A percentile compares a stretch with the other conserved stretches of the same genome.
phyloP scores from a whole-genome alignment of 1,140 invertebrate genomes.

The Heliconius hermathena region DNA sequence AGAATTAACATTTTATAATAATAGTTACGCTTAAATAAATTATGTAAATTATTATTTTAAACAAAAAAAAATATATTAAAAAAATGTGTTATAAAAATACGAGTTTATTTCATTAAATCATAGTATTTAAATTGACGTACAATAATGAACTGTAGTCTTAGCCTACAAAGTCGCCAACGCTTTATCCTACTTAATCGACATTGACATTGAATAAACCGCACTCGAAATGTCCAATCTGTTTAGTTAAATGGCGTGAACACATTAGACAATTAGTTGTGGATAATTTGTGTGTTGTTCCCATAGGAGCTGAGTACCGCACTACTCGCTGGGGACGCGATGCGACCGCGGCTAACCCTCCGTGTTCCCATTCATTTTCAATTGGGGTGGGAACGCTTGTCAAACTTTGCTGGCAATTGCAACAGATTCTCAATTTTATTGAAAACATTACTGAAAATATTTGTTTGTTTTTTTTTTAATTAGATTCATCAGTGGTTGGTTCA shows the following conservation, averaged over 20 bases:
- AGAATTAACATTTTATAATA: background rate
- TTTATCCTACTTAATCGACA: background rate
- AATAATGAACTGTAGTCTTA: background rate
- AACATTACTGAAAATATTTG: background rate
- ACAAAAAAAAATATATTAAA: background rate
- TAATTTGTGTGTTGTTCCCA: constrained; percentile 80
- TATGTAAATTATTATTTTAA: constrained; percentile 7
- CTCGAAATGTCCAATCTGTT: constrained; percentile 62
- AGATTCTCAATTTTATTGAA: background rate
- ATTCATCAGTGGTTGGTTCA: too few relatives aligned
- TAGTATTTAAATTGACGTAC: background rate
- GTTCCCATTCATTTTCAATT: constrained; percentile 41
- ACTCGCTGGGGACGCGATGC: constrained; percentile 49
- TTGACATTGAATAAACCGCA: constrained; percentile 23
- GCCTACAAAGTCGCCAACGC: background rate
- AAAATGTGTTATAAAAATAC: background rate
- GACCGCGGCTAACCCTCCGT: constrained; percentile 59
- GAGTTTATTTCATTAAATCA: background rate
- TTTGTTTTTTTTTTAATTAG: too few relatives aligned
- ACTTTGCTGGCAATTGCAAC: constrained; percentile 32
- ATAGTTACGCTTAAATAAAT: constrained; percentile 1
- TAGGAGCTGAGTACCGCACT: constrained; percentile 42
- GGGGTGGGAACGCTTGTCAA: constrained; percentile 48
- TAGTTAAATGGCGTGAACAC: constrained; percentile 74
- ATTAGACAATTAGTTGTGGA: constrained; percentile 74